Percentiles rank a stretch among this genome's conserved stretches.
Evolutionary conservation across 2,113 vertebrate genomes (phyloP).

Genomic region (Toxostoma redivivum): DNA sequence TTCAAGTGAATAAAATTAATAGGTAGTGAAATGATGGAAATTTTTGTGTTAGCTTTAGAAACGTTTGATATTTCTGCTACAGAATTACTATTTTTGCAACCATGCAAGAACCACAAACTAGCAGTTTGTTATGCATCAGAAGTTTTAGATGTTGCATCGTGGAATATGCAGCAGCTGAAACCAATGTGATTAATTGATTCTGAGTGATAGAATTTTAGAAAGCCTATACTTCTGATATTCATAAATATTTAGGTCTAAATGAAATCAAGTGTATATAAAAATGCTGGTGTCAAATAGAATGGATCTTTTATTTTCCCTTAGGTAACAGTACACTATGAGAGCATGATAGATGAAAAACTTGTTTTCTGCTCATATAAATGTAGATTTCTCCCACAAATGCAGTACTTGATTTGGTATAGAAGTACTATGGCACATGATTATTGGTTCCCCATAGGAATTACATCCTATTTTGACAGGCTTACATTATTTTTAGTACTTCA

Average conservation of each 20-base stretch:
- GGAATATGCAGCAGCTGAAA: background rate
- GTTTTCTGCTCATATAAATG: slow-evolving; percentile 11
- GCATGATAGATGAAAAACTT: background rate
- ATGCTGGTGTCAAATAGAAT: background rate
- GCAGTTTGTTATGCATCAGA: background rate
- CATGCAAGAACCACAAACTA: background rate
- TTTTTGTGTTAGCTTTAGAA: background rate
- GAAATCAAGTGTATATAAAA: slow-evolving; percentile 51
- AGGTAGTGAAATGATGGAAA: background rate
- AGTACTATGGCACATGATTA: slow-evolving; percentile 26
- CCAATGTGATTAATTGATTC: slow-evolving; percentile 45
- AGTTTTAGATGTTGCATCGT: background rate
- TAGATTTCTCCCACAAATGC: background rate
- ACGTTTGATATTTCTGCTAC: background rate
- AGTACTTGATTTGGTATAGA: slow-evolving; percentile 23
- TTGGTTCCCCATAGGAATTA: slow-evolving; percentile 20
- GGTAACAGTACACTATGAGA: slow-evolving; percentile 5
- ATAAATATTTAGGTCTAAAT: slow-evolving; percentile 14
- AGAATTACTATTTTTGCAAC: background rate
- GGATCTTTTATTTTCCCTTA: background rate
- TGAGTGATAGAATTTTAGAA: slow-evolving; percentile 27
- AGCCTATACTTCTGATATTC: background rate
- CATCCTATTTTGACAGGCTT: slow-evolving; percentile 29
- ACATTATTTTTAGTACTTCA: slow-evolving; percentile 33
- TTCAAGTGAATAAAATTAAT: background rate